These are phyloP conservation scores for Idaea aversata DNA, from an alignment of 2,888 invertebrate genomes.

Conservation along the genomic window DNA sequence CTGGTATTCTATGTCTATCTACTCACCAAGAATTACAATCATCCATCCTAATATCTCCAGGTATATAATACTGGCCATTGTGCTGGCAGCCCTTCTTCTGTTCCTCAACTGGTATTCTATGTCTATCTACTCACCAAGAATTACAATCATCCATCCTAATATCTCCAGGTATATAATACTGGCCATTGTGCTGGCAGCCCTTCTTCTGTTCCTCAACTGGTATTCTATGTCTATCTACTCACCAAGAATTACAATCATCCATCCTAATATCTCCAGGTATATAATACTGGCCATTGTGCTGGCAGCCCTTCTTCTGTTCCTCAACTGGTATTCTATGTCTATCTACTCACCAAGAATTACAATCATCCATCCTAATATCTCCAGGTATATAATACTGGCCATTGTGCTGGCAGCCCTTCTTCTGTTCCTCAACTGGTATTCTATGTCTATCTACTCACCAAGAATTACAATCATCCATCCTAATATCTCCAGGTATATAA, in stretches of 20 bases:
- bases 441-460: background rate
- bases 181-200: slow-evolving; percentile 76
- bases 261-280: slow-evolving; percentile 32
- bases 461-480: background rate
- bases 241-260: slow-evolving; percentile 2
- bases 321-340: slow-evolving; percentile 27
- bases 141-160: background rate
- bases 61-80: slow-evolving; percentile 74
- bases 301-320: slow-evolving; percentile 62
- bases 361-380: background rate
- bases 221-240: background rate
- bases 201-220: slow-evolving; percentile 38
- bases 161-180: slow-evolving; percentile 59
- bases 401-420: slow-evolving; percentile 71
- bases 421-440: slow-evolving; percentile 34
- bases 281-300: slow-evolving; percentile 75
- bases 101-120: slow-evolving; percentile 28
- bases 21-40: slow-evolving; percentile 4
- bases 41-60: background rate
- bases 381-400: slow-evolving; percentile 69
- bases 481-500: slow-evolving; percentile 51
- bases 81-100: slow-evolving; percentile 67
- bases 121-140: background rate
- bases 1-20: slow-evolving; percentile 12
- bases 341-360: slow-evolving; percentile 1